A percentile compares a stretch with the other conserved stretches of the same genome.
Evolutionary conservation across 2,113 vertebrate species (phyloP).

Genomic region (Toxotes jaculatrix): DNA sequence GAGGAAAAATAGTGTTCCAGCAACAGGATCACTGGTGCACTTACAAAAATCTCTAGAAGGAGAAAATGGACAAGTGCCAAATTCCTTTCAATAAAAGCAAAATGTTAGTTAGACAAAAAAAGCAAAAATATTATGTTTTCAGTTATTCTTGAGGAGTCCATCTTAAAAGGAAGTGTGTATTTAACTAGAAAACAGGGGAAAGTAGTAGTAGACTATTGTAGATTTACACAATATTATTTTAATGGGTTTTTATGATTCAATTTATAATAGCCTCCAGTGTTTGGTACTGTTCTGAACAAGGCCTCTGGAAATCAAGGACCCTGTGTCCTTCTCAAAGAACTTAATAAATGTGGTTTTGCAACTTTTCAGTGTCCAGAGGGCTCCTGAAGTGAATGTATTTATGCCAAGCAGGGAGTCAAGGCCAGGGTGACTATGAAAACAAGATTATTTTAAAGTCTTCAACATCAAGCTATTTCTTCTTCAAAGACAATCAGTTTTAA

Average conservation of each 20-base stretch:
- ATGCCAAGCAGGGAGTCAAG: conserved; percentile 31
- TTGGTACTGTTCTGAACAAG: background rate
- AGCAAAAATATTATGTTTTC: background rate
- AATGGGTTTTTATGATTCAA: conserved; percentile 2
- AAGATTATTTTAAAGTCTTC: conserved; percentile 39
- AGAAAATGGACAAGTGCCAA: conserved; percentile 8
- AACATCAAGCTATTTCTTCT: conserved; percentile 39
- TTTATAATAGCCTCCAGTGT: background rate
- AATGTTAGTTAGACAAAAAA: background rate
- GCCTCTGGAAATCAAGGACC: background rate
- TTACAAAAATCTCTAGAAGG: conserved; percentile 4
- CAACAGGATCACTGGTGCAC: conserved; percentile 14
- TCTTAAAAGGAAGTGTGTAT: background rate
- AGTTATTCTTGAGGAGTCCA: background rate
- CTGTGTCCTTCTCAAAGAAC: conserved; percentile 3
- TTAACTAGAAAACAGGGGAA: background rate
- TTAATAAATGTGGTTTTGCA: conserved; percentile 10
- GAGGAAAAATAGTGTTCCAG: conserved; percentile 30
- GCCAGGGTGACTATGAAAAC: conserved; percentile 30
- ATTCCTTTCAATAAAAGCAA: background rate
- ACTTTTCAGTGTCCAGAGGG: conserved; percentile 21
- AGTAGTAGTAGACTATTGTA: background rate
- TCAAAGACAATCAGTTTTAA: conserved; percentile 39
- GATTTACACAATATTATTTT: conserved; percentile 5
- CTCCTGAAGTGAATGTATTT: conserved; percentile 26